phyloP scores from a whole-genome alignment of 2,113 vertebrate genomes.

The Tautogolabrus adspersus region DNA sequence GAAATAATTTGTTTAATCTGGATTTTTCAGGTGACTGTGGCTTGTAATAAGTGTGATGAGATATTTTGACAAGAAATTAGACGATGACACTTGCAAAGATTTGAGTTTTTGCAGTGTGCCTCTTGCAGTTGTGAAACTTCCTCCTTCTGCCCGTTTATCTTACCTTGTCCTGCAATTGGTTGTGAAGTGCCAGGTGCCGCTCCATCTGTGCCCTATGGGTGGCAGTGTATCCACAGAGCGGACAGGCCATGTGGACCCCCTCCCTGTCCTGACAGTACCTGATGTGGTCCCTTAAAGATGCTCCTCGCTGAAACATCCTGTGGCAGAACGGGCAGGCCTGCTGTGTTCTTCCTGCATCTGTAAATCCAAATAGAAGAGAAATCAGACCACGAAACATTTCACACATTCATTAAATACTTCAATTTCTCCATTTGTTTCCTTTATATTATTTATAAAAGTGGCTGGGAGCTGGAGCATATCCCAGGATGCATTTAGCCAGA shows the following conservation, averaged over 20 bases:
- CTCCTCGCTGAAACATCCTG: slow-evolving; percentile 73
- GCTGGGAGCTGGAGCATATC: accelerated
- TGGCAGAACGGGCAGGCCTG: slow-evolving; percentile 85
- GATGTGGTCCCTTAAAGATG: slow-evolving; percentile 82
- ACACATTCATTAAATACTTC: background rate
- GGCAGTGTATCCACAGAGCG: slow-evolving; percentile 82
- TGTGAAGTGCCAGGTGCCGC: slow-evolving; percentile 79
- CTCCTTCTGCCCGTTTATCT: slow-evolving; percentile 4
- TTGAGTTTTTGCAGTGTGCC: too few species aligned
- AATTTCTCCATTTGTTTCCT: background rate
- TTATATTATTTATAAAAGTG: background rate
- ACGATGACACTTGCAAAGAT: too few species aligned
- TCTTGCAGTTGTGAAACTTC: background rate
- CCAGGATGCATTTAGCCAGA: background rate
- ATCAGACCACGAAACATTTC: background rate
- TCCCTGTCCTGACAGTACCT: slow-evolving; percentile 82
- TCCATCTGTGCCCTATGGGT: slow-evolving; percentile 83
- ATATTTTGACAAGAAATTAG: too few species aligned
- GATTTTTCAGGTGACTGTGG: too few species aligned
- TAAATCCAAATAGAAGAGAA: slow-evolving; percentile 24
- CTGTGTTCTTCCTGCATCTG: slow-evolving; percentile 66
- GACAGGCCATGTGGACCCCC: slow-evolving; percentile 74
- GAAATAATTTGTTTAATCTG: too few species aligned
- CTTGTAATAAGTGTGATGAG: too few species aligned
- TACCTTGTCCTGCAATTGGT: slow-evolving; percentile 81